Base-by-base conservation (phyloP, 2,797 vertebrate species). In the Cynodonichthys magdalenae region DNA sequence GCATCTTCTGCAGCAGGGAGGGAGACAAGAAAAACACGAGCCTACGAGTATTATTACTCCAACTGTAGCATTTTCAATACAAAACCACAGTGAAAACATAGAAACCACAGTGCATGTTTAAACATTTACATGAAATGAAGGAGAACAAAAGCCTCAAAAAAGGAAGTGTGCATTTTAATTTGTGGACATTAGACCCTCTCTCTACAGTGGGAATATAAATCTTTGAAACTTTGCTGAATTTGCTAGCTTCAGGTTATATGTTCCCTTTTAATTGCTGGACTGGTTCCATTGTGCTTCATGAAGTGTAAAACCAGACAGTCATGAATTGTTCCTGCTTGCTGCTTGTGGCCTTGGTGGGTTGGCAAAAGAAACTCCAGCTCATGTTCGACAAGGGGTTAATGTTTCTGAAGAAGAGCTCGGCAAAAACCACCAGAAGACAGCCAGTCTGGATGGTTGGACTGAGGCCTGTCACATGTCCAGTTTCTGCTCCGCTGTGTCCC, bases 301-400 rank as follows among this genome's bases (percentile, higher is more conserved):
- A 68, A 81, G 75, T 77, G 27, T 24, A 15, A 19, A 82, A 82
- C 77, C 81, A 84, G 65, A 78, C 55, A 74, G 66, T 60, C 66
- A 48, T 68, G 67, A 71, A 31, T 71, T 8, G 73, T 81, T 74
- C 68, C 74, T 39, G 69, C 79, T 34, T 59, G 20, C 69, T 42
- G 71, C 69, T 73, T 83, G 89, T 64, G 85, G 89, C 80, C 56
- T 28, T 1, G 49, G 82, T 11, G 71, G 77, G 63, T 80, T 86
- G 79, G 83, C 79, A 36, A 65, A 69, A 29, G 0, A 47, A 47
- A 59, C 74, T 50, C 47, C 1, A 60, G 63, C 54, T 66, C 74
- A 36, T 87, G 90, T 89, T 90, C 59, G 81, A 91, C 90, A 87
- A 91, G 81, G 90, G 89, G 90, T 92, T 92, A 90, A 90, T 63